Percentiles rank a stretch among this genome's conserved stretches.
Conservation (phyloP, 2,797 vertebrate species). For the Gymnoscopelus braueri region DNA sequence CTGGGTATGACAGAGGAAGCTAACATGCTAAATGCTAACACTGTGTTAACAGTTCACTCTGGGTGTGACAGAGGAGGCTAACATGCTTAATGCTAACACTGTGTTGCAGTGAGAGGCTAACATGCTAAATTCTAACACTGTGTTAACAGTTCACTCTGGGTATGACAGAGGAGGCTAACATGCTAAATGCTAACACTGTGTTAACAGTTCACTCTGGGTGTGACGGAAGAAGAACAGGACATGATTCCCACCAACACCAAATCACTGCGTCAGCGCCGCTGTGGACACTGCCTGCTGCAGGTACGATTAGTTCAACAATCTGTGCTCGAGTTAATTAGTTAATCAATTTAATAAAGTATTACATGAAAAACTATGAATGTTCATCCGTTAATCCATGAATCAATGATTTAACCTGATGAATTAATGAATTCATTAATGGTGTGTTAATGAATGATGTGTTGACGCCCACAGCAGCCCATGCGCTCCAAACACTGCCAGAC, state of each 20-base stretch:
- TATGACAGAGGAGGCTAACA: no score
- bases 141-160: no score
- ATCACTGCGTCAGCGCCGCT: conserved; percentile 81
- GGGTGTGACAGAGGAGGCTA: not conserved
- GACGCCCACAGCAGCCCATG: conserved; percentile 88
- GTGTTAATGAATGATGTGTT: not conserved
- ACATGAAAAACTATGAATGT: not conserved
- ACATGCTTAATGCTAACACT: no score
- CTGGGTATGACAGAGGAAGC: no score
- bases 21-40: no score
- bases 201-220: conserved; percentile 71
- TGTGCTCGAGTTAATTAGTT: not conserved
- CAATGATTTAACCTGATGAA: no score
- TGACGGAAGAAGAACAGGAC: conserved; percentile 81
- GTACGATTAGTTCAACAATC: conserved; percentile 58
- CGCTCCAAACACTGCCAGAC: conserved; percentile 91
- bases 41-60: not conserved
- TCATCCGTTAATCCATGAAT: not conserved
- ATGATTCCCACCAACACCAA: conserved; percentile 75
- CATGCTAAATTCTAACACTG: no score
- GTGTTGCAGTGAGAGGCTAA: no score
- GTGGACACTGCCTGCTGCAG: conserved; percentile 91
- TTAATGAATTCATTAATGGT: not conserved
- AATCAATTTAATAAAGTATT: not conserved
- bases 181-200: not conserved